Percentiles rank a stretch among this genome's conserved stretches.
phyloP scores from a whole-genome alignment of 1,140 invertebrate genomes.

The Scylla paramamosain region DNA sequence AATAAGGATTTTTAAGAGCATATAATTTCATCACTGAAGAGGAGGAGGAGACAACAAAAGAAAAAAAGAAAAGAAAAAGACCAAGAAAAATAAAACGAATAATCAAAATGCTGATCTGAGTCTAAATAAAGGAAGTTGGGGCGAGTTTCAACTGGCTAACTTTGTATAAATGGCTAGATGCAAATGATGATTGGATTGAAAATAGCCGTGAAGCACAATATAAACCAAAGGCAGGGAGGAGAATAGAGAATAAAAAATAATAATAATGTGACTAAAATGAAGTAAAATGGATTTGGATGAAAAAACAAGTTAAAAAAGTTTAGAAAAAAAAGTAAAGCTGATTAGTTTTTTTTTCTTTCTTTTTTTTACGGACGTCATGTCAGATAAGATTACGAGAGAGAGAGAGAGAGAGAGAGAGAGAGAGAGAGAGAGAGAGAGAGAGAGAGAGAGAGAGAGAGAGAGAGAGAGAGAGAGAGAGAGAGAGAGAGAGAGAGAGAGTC shows the following conservation, averaged over 20 bases:
- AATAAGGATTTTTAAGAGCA: no score
- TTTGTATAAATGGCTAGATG: no score
- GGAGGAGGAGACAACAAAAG: no score
- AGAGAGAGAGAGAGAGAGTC: no score
- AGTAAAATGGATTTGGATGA: background rate
- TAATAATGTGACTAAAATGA: background rate
- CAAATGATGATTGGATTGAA: background rate
- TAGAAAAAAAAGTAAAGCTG: no score
- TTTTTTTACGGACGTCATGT: no score
- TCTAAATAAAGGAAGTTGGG: no score
- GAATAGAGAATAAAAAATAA: background rate
- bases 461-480: background rate
- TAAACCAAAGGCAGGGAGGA: no score
- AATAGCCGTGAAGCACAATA: background rate
- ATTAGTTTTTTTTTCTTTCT: no score
- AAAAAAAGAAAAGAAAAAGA: background rate
- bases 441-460: background rate
- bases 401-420: background rate
- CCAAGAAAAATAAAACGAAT: background rate
- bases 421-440: background rate
- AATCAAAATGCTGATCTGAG: background rate
- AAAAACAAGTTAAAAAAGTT: background rate
- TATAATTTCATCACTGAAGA: no score
- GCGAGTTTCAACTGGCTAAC: no score
- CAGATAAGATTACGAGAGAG: background rate